These are phyloP conservation scores for Perodicticus potto DNA, from an alignment of 2,797 vertebrate genomes.

Conservation along the genomic window DNA sequence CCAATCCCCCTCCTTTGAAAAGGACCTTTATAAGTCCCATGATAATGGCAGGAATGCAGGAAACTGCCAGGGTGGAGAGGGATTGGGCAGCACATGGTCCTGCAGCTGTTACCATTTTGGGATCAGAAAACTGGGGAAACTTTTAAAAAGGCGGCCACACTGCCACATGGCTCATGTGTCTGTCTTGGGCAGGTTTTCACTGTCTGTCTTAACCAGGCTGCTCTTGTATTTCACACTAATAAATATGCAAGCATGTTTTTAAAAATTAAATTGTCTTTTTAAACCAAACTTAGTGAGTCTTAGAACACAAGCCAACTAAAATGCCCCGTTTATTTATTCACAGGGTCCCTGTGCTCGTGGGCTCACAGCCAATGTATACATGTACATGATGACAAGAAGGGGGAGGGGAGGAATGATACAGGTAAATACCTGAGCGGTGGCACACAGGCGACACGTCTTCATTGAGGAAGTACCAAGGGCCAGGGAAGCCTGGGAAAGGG, in stretches of 20 bases:
- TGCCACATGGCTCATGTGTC: not conserved
- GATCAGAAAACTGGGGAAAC: constrained; percentile 29
- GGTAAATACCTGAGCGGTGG: not conserved
- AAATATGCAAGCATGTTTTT: not conserved
- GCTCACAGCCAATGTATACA: not conserved
- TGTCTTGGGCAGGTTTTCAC: not conserved
- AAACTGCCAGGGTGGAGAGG: not conserved
- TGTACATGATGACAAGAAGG: not conserved
- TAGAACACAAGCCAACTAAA: not conserved
- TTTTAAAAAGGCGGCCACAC: not conserved
- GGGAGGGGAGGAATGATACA: not conserved
- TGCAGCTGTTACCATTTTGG: constrained; percentile 53
- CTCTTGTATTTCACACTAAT: not conserved
- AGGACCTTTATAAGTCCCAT: constrained; percentile 52
- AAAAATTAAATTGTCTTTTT: constrained; percentile 14
- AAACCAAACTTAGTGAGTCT: not conserved
- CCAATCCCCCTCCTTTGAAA: constrained; percentile 73
- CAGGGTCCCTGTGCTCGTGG: not conserved
- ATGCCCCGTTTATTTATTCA: not conserved
- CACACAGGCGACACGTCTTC: not conserved
- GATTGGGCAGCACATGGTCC: not conserved
- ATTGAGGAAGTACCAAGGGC: not conserved
- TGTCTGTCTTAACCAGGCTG: not conserved
- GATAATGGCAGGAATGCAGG: constrained; percentile 52
- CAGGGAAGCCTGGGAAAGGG: not conserved